phyloP scores from a whole-genome alignment of 2,888 invertebrate species.

The Boloria euphrosyne region DNA sequence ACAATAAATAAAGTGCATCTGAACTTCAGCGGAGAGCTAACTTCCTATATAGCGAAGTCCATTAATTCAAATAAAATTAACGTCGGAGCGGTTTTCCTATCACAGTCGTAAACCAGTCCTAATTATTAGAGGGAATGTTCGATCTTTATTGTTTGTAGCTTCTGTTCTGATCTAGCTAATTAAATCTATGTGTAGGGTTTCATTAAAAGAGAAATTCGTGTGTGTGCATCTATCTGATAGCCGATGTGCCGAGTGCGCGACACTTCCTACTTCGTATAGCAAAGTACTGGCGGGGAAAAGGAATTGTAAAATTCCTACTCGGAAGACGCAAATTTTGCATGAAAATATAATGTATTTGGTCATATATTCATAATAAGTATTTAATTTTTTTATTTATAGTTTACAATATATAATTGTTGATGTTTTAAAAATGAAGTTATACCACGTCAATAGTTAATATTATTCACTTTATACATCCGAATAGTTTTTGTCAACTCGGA shows the following conservation, averaged over 20 bases:
- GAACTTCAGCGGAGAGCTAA: slow-evolving; percentile 37
- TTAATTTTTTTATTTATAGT: no score
- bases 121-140: slow-evolving; percentile 76
- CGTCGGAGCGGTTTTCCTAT: slow-evolving; percentile 61
- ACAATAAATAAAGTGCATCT: background rate
- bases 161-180: slow-evolving; percentile 69
- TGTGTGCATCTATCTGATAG: slow-evolving; percentile 78
- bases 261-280: slow-evolving; percentile 47
- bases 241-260: slow-evolving; percentile 32
- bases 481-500: no score
- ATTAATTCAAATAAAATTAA: slow-evolving; percentile 73
- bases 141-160: slow-evolving; percentile 75
- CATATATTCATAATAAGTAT: background rate
- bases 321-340: background rate
- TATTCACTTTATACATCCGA: no score
- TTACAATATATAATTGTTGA: no score
- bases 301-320: slow-evolving; percentile 1
- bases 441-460: no score
- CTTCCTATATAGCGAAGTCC: slow-evolving; percentile 68
- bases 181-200: slow-evolving; percentile 62
- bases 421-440: no score
- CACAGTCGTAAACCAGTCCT: slow-evolving; percentile 64
- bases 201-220: slow-evolving; percentile 77
- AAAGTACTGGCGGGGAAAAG: slow-evolving; percentile 35
- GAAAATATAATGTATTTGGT: background rate